These are phyloP conservation scores for Actias luna DNA, from an alignment of 2,888 invertebrate species.

Conservation along the genomic window DNA sequence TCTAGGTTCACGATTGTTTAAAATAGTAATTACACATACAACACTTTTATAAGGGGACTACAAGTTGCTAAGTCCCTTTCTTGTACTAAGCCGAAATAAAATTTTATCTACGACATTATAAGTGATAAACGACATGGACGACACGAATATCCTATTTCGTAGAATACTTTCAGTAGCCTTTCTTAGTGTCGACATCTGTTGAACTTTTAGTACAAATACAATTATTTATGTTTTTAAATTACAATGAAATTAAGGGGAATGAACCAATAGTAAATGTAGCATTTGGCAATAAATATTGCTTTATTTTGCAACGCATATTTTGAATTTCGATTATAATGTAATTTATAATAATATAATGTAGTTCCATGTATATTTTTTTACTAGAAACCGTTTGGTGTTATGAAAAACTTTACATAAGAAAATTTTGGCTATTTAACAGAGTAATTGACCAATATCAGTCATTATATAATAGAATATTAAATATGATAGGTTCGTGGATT, in stretches of 20 bases:
- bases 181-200: slow-evolving; percentile 34
- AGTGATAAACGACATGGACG: slow-evolving; percentile 65
- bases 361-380: not conserved
- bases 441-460: not conserved
- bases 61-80: slow-evolving; percentile 50
- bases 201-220: slow-evolving; percentile 11
- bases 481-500: no score
- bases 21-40: not conserved
- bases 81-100: slow-evolving; percentile 63
- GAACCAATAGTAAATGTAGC: not conserved
- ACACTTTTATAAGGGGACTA: slow-evolving; percentile 33
- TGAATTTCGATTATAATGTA: no score
- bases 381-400: not conserved
- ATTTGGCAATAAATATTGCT: slow-evolving; percentile 5
- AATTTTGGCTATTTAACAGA: not conserved
- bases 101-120: slow-evolving; percentile 68
- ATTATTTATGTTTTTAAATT: slow-evolving; percentile 11
- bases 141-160: slow-evolving; percentile 58
- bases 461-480: no score
- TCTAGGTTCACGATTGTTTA: not conserved
- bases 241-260: slow-evolving; percentile 5
- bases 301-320: slow-evolving; percentile 30
- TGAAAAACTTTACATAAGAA: not conserved
- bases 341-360: no score
- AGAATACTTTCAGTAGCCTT: slow-evolving; percentile 44